A percentile compares a stretch with the other conserved stretches of the same genome.
phyloP scores from a whole-genome alignment of 92 coral and sea anemone species.

The Zoanthus gigantus region DNA sequence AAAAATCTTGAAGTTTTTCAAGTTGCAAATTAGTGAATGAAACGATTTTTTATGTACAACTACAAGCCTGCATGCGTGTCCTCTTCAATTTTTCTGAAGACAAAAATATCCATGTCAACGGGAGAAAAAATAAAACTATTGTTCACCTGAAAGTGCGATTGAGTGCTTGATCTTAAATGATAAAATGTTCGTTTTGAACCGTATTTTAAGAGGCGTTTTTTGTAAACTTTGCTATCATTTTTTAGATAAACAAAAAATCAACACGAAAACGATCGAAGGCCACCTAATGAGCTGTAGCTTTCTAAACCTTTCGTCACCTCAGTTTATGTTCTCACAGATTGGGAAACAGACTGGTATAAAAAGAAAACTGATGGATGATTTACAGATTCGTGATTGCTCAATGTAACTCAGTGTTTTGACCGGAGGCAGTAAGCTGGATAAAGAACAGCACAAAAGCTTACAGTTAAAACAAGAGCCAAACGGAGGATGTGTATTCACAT shows the following conservation, averaged over 20 bases:
- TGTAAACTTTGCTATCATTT: slow-evolving; percentile 2
- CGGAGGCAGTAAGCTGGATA: slow-evolving; percentile 38
- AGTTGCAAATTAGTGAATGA: background rate
- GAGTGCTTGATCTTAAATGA: background rate
- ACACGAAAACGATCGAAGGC: slow-evolving; percentile 37
- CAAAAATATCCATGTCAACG: background rate
- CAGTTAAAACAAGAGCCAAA: slow-evolving; percentile 18
- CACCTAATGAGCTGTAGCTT: slow-evolving; percentile 31
- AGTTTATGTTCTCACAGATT: slow-evolving; percentile 31
- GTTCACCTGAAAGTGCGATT: background rate
- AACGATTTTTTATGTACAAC: background rate
- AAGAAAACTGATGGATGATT: slow-evolving; percentile 45
- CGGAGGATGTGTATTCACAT: slow-evolving; percentile 18
- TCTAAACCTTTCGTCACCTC: slow-evolving; percentile 1
- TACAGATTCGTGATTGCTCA: slow-evolving; percentile 48
- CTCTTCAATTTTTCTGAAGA: background rate
- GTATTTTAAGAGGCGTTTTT: background rate
- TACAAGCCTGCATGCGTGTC: background rate
- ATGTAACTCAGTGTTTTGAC: slow-evolving; percentile 42
- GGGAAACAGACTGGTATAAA: slow-evolving; percentile 28
- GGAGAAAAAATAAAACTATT: background rate
- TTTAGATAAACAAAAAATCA: slow-evolving; percentile 26
- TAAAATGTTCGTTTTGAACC: slow-evolving; percentile 23
- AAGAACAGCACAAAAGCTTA: slow-evolving; percentile 32
- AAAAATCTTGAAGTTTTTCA: background rate